A percentile compares a stretch with the other conserved stretches of the same genome.
These are phyloP conservation scores for Apamea sordens DNA, from an alignment of 2,888 invertebrate genomes.

Conservation along the genomic window DNA sequence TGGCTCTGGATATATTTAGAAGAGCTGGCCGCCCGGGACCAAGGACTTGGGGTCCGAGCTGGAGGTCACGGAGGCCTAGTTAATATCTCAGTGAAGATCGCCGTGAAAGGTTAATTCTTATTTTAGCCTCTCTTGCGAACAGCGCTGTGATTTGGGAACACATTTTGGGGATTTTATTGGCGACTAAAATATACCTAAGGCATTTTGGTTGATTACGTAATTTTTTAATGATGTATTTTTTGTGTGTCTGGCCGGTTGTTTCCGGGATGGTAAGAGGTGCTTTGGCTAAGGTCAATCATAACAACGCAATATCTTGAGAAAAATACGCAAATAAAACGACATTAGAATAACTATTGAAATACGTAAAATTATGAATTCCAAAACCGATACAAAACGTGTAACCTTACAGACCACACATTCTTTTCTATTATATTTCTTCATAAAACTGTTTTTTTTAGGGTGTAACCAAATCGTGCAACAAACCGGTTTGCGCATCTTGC, in stretches of 20 bases:
- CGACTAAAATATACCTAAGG: background rate
- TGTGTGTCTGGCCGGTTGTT: background rate
- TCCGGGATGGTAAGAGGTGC: background rate
- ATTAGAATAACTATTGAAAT: conserved; percentile 8
- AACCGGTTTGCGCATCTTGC: background rate
- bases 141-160: conserved; percentile 12
- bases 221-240: background rate
- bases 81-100: conserved; percentile 48
- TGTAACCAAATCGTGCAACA: conserved; percentile 3
- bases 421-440: conserved; percentile 2
- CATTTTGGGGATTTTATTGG: background rate
- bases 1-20: conserved; percentile 83
- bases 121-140: conserved; percentile 49
- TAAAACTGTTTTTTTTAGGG: conserved; percentile 3
- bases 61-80: conserved; percentile 60
- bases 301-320: background rate
- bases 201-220: conserved; percentile 12
- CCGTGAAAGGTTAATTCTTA: conserved; percentile 53
- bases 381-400: background rate
- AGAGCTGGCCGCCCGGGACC: conserved; percentile 76
- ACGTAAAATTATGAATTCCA: background rate
- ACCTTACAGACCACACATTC: background rate
- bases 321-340: background rate
- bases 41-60: conserved; percentile 69
- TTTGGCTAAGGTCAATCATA: conserved; percentile 13